phyloP scores from a whole-genome alignment of 2,888 invertebrate species.

The Nomada flava region DNA sequence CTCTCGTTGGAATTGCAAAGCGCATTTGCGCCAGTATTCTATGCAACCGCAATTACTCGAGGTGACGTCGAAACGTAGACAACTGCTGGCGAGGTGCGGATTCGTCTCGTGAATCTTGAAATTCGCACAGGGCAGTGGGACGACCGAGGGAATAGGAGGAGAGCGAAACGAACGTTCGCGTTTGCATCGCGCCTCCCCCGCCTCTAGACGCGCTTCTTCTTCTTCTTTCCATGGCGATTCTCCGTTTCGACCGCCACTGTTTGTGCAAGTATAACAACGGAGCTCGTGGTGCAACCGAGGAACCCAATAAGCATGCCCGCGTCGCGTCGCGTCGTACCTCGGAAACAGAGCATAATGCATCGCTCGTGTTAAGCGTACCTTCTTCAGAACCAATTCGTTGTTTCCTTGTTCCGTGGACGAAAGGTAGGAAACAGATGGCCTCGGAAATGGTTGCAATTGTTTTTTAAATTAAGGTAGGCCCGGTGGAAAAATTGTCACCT shows the following conservation, averaged over 20 bases:
- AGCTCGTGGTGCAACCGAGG: conserved; percentile 16
- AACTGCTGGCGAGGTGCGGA: conserved; percentile 28
- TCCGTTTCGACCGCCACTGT: conserved; percentile 26
- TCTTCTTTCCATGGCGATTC: not conserved
- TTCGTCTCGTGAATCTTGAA: conserved; percentile 31
- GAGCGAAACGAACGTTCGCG: conserved; percentile 12
- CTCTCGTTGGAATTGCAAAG: conserved; percentile 59
- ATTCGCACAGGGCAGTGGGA: conserved; percentile 28
- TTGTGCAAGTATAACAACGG: conserved; percentile 9
- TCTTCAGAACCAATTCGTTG: not conserved
- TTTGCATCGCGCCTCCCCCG: conserved; percentile 17
- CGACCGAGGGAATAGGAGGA: not conserved
- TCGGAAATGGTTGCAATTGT: conserved; percentile 37
- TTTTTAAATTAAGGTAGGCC: conserved; percentile 49
- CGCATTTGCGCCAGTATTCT: conserved; percentile 48
- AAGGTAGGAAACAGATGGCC: not conserved
- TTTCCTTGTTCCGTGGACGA: not conserved
- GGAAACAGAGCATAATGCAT: not conserved
- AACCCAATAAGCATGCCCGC: conserved; percentile 34
- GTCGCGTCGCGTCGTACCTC: not conserved
- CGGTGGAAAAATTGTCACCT: conserved; percentile 33
- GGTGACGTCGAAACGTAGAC: conserved; percentile 51
- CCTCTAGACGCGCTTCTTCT: conserved; percentile 1
- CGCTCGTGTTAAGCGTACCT: not conserved
- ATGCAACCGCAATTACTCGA: conserved; percentile 63